A percentile compares a stretch with the other conserved stretches of the same genome.
These are phyloP conservation scores for Eumeta japonica DNA, from an alignment of 1,140 invertebrate species.

Conservation along the genomic window DNA sequence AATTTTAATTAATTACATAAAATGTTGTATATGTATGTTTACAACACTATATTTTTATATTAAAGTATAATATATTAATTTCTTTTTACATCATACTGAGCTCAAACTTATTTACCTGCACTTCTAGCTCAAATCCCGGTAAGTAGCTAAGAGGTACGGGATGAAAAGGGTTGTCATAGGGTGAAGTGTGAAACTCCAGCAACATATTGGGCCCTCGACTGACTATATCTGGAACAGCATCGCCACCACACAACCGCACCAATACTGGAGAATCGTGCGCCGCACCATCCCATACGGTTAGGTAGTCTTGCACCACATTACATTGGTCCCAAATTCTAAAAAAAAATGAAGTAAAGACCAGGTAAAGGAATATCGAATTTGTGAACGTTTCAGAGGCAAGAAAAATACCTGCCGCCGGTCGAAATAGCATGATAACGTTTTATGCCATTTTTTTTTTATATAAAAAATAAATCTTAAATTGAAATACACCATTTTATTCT, in stretches of 20 bases:
- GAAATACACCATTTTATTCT: too few species aligned
- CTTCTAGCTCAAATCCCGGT: constrained; percentile 78
- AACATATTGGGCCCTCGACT: constrained; percentile 76
- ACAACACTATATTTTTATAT: too few species aligned
- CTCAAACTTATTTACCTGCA: constrained; percentile 71
- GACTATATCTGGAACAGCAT: constrained; percentile 76
- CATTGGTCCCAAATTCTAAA: constrained; percentile 77
- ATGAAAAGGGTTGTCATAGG: constrained; percentile 79
- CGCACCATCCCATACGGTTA: constrained; percentile 81
- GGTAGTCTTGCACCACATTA: constrained; percentile 77
- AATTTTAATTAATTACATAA: too few species aligned
- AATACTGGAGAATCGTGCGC: constrained; percentile 70
- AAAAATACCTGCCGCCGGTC: too few species aligned
- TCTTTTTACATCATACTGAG: too few species aligned
- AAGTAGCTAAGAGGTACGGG: constrained; percentile 73
- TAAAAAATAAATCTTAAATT: too few species aligned
- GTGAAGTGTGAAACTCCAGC: constrained; percentile 79
- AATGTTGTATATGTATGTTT: too few species aligned
- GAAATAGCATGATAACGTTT: too few species aligned
- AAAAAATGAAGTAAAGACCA: too few species aligned
- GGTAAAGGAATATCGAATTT: constrained; percentile 4
- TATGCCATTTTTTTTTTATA: not conserved
- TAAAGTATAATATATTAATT: too few species aligned
- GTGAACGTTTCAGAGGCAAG: too few species aligned
- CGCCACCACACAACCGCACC: constrained; percentile 79